These are phyloP conservation scores for Mesorhabditis spiculigera DNA, from an alignment of 2,888 invertebrate genomes.

Conservation along the genomic window DNA sequence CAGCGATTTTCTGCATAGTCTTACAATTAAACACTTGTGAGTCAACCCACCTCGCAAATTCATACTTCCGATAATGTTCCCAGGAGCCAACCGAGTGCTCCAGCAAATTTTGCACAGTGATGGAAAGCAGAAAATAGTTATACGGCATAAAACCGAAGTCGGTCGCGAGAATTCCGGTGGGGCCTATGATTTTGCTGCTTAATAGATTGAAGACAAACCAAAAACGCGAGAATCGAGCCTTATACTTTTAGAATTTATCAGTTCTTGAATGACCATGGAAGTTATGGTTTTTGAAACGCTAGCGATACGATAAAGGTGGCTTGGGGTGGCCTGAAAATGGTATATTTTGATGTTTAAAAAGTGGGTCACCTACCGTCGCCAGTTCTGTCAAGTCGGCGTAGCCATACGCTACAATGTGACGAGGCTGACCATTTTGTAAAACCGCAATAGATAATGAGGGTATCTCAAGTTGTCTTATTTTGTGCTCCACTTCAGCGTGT, in stretches of 20 bases:
- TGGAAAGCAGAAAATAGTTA: constrained; percentile 8
- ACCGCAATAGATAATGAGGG: constrained; percentile 37
- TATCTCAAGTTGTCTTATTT: constrained; percentile 35
- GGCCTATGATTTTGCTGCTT: not conserved
- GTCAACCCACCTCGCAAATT: constrained; percentile 26
- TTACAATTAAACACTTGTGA: not conserved
- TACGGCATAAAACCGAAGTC: constrained; percentile 5
- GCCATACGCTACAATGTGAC: constrained; percentile 30
- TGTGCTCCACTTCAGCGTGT: not conserved
- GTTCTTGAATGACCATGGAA: constrained; percentile 34
- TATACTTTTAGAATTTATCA: constrained; percentile 24
- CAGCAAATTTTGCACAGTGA: constrained; percentile 24
- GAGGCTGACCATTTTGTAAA: constrained; percentile 16
- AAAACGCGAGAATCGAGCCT: constrained; percentile 25
- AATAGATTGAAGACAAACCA: constrained; percentile 19
- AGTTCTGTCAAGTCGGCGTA: constrained; percentile 31
- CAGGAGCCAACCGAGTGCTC: constrained; percentile 37
- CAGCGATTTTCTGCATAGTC: constrained; percentile 18
- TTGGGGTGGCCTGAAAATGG: constrained; percentile 22
- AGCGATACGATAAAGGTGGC: constrained; percentile 34
- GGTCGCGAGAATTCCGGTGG: constrained; percentile 9
- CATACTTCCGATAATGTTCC: constrained; percentile 33
- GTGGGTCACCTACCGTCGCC: constrained; percentile 12
- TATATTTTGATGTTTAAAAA: not conserved
- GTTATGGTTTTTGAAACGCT: constrained; percentile 38